Conservation (phyloP, 2,888 invertebrate species). For the Ectobius pallidus region DNA sequence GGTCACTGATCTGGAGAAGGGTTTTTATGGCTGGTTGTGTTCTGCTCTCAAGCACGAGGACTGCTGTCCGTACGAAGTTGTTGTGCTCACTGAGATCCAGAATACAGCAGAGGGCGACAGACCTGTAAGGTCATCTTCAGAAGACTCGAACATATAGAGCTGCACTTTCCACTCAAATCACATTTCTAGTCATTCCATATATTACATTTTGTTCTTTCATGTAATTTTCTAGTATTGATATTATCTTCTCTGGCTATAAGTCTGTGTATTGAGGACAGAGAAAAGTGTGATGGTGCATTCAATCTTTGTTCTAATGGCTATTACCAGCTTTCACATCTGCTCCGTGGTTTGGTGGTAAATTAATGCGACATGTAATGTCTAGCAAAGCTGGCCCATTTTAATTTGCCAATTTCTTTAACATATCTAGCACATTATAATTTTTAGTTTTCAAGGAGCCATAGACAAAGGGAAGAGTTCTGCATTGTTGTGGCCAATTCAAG, state of each 20-base stretch:
- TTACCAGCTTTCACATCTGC: too few species aligned
- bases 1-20: constrained; percentile 76
- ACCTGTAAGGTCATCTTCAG: constrained; percentile 53
- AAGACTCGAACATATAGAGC: constrained; percentile 48
- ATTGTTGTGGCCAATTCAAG: too few species aligned
- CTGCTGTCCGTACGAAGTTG: constrained; percentile 77
- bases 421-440: too few species aligned
- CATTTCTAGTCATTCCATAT: background rate
- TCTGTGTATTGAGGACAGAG: too few species aligned
- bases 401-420: too few species aligned
- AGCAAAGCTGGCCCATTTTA: too few species aligned
- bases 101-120: constrained; percentile 29
- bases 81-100: constrained; percentile 63
- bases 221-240: background rate
- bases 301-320: too few species aligned
- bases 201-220: background rate
- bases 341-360: too few species aligned
- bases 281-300: too few species aligned
- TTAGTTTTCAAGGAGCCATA: too few species aligned
- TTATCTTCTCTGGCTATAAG: background rate
- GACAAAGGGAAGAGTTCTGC: too few species aligned
- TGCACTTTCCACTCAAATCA: background rate
- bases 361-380: too few species aligned
- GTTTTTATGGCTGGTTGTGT: constrained; percentile 80
- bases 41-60: constrained; percentile 68